phyloP scores from a whole-genome alignment of 2,113 vertebrate species.

The Tympanuchus pallidicinctus region DNA sequence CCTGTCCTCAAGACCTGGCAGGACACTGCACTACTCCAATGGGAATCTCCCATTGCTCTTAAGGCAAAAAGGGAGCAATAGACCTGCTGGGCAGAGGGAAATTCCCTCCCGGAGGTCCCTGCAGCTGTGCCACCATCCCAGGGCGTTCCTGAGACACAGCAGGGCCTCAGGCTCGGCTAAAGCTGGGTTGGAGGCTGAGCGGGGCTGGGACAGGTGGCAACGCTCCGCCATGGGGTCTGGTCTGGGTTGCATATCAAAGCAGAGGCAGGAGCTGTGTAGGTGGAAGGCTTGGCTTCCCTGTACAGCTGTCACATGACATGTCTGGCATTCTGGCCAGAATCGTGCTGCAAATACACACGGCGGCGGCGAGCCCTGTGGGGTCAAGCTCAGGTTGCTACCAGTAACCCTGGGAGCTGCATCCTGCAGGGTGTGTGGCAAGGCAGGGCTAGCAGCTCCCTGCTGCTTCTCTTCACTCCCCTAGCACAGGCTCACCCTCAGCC shows the following conservation, averaged over 20 bases:
- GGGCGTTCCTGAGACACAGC: not conserved
- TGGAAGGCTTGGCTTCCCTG: constrained; percentile 44
- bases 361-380: accelerated
- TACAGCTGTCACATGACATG: constrained; percentile 30
- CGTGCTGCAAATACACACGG: not conserved
- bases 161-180: not conserved
- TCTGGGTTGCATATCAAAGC: constrained; percentile 34
- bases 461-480: not conserved
- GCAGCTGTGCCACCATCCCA: not conserved
- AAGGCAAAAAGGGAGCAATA: accelerated
- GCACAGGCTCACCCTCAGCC: not conserved
- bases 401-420: not conserved
- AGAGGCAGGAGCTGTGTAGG: constrained; percentile 61
- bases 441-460: not conserved
- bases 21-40: not conserved
- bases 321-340: constrained; percentile 56
- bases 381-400: not conserved
- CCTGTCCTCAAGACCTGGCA: not conserved
- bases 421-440: not conserved
- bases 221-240: not conserved
- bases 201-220: constrained; percentile 29
- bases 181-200: not conserved
- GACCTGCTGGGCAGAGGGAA: not conserved
- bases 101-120: constrained; percentile 26
- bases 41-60: not conserved